phyloP scores from a whole-genome alignment of 30 jellyfish, hydroid and myxozoan species.

The Cassiopea andromeda region DNA sequence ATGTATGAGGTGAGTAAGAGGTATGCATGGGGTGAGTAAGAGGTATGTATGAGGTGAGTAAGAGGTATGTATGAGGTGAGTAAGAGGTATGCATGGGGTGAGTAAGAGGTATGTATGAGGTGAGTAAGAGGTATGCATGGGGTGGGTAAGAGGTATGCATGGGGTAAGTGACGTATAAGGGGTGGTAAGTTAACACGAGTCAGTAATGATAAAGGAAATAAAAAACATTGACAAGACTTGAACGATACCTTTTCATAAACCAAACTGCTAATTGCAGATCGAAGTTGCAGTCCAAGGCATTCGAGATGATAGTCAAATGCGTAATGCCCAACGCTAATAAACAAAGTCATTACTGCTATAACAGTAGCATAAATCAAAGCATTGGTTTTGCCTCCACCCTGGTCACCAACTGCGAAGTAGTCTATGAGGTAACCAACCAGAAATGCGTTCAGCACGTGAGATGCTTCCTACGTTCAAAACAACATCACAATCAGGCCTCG shows the following conservation, averaged over 20 bases:
- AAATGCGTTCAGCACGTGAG: slow-evolving; percentile 12
- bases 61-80: too few species aligned
- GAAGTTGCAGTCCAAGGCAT: slow-evolving; percentile 48
- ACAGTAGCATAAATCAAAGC: slow-evolving; percentile 41
- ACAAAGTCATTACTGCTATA: neutral
- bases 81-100: too few species aligned
- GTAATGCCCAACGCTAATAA: slow-evolving; percentile 29
- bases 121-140: too few species aligned
- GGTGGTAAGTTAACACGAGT: neutral
- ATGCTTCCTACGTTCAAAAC: slow-evolving; percentile 22
- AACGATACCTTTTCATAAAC: slow-evolving; percentile 62
- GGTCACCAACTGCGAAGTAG: slow-evolving; percentile 19
- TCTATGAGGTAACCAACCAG: slow-evolving; percentile 49
- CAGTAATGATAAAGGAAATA: too few species aligned
- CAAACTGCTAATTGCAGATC: slow-evolving; percentile 58
- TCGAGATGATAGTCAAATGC: slow-evolving; percentile 18
- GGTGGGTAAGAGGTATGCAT: neutral
- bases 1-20: too few species aligned
- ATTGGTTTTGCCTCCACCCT: neutral
- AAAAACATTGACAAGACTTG: too few species aligned
- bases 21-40: too few species aligned
- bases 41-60: too few species aligned
- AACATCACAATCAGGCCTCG: neutral
- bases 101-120: too few species aligned
- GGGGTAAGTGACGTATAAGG: neutral